A percentile compares a stretch with the other conserved stretches of the same genome.
These are phyloP conservation scores for Dryobates pubescens DNA, from an alignment of 2,797 vertebrate species.

Conservation along the genomic window DNA sequence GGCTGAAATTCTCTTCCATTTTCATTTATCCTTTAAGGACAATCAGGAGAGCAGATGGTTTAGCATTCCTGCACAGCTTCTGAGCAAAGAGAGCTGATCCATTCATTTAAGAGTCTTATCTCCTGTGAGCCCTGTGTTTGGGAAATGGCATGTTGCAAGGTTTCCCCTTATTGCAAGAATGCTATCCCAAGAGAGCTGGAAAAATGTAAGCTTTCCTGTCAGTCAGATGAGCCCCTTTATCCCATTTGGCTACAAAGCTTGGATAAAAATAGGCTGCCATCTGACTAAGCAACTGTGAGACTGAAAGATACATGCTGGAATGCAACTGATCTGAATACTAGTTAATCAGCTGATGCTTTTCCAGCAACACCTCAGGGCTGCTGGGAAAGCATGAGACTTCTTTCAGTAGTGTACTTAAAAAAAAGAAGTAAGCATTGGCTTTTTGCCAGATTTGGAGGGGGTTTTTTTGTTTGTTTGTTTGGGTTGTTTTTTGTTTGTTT, in stretches of 20 bases:
- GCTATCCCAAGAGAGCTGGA: background rate
- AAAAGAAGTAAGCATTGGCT: fast-evolving
- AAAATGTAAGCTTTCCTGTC: slow-evolving; percentile 63
- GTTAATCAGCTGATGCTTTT: slow-evolving; percentile 11
- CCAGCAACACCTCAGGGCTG: background rate
- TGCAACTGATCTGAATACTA: background rate
- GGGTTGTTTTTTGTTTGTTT: too few species aligned
- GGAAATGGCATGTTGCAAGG: slow-evolving; percentile 14
- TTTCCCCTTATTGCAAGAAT: slow-evolving; percentile 4
- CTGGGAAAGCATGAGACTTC: background rate
- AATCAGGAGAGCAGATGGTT: slow-evolving; percentile 46
- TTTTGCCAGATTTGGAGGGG: too few species aligned
- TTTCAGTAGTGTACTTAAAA: background rate
- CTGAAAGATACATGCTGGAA: background rate
- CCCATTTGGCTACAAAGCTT: slow-evolving; percentile 29
- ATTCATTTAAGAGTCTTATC: slow-evolving; percentile 44
- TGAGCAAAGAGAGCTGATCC: slow-evolving; percentile 40
- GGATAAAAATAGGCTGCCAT: slow-evolving; percentile 59
- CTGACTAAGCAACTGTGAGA: slow-evolving; percentile 52
- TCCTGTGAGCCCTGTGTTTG: slow-evolving; percentile 15
- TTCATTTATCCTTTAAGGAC: slow-evolving; percentile 27
- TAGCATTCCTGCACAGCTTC: background rate
- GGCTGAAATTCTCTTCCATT: background rate
- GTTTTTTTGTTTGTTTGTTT: background rate
- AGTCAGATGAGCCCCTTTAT: slow-evolving; percentile 61